Percentiles rank a stretch among this genome's conserved stretches.
These are phyloP conservation scores for Fulmarus glacialis DNA, from an alignment of 2,113 vertebrate genomes.

Conservation along the genomic window DNA sequence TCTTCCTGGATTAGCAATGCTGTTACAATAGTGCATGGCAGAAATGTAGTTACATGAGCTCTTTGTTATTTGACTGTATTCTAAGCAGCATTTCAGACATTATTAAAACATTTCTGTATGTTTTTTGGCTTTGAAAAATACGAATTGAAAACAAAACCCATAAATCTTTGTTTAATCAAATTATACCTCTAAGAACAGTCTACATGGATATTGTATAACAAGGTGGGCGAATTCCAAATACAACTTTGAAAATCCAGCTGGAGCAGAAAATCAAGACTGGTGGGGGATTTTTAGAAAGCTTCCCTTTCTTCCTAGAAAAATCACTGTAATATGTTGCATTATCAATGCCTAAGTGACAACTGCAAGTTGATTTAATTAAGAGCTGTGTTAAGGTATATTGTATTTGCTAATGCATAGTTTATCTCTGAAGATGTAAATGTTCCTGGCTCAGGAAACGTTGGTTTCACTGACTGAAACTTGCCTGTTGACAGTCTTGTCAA, in stretches of 20 bases:
- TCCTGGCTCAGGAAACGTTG: background rate
- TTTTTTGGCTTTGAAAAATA: conserved; percentile 7
- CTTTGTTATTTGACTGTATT: background rate
- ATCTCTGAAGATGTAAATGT: background rate
- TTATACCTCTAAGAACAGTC: background rate
- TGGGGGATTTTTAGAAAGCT: background rate
- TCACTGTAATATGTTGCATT: background rate
- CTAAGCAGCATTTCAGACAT: background rate
- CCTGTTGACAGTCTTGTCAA: background rate
- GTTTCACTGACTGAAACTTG: background rate
- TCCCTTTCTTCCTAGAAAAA: background rate
- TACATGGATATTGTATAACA: background rate
- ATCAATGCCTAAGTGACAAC: background rate
- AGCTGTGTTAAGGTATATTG: background rate
- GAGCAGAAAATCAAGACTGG: background rate
- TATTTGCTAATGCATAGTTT: background rate
- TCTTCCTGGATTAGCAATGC: background rate
- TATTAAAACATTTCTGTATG: background rate
- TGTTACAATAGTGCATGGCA: background rate
- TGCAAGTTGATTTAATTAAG: background rate
- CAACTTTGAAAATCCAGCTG: background rate
- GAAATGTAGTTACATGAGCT: background rate
- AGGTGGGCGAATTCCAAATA: background rate
- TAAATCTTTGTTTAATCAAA: background rate
- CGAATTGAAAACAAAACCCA: background rate